These are phyloP conservation scores for Peromyscus californicus DNA, from an alignment of 2,113 vertebrate species.

Conservation along the genomic window DNA sequence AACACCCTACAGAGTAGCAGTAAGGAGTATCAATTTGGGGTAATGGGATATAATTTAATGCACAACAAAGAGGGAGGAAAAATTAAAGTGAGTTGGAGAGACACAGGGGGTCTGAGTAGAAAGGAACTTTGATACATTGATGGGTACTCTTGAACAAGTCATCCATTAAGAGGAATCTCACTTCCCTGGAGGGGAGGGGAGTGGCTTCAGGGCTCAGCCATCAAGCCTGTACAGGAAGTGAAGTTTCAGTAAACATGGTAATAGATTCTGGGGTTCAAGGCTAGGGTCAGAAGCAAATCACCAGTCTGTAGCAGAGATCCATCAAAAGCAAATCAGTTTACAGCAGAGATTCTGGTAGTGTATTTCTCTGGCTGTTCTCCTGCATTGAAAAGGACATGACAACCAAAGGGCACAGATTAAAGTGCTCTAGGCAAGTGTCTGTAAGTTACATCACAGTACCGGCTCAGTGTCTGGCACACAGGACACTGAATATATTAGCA, in stretches of 20 bases:
- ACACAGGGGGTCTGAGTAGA: accelerated
- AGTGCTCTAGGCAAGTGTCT: neutral
- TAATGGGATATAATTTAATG: neutral
- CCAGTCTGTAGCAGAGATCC: neutral
- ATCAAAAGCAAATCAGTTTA: no score
- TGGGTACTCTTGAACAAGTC: neutral
- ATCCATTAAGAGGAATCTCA: neutral
- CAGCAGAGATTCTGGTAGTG: neutral
- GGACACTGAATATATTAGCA: neutral
- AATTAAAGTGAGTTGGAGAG: neutral
- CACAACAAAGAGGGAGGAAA: no score
- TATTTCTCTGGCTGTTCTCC: neutral
- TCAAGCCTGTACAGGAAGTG: neutral
- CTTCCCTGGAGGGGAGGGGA: neutral
- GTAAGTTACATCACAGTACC: neutral
- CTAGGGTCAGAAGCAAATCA: neutral
- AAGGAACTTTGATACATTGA: neutral
- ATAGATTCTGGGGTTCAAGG: neutral
- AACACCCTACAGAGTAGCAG: neutral
- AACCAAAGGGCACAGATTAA: neutral
- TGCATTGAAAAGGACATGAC: neutral
- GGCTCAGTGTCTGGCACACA: neutral
- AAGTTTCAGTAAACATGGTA: neutral
- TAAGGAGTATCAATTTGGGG: neutral
- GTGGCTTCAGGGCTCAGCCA: accelerated